A percentile compares a stretch with the other conserved stretches of the same genome.
phyloP scores from a whole-genome alignment of 2,888 invertebrate genomes.

The Agrotis ipsilon region DNA sequence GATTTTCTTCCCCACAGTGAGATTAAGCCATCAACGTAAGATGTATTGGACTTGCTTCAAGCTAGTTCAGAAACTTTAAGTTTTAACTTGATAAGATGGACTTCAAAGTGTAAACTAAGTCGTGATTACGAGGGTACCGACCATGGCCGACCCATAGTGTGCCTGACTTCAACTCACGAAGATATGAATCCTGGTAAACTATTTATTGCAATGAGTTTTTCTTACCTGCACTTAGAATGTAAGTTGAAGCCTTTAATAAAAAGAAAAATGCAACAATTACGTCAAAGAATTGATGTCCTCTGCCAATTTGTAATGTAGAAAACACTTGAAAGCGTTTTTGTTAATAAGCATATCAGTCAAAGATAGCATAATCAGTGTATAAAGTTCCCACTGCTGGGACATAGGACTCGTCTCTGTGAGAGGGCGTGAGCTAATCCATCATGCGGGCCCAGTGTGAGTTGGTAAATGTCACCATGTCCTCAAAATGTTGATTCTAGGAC shows the following conservation, averaged over 20 bases:
- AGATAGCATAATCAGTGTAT: no score
- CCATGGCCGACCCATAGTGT: slow-evolving; percentile 13
- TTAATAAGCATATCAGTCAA: no score
- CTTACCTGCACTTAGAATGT: background rate
- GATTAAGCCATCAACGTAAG: slow-evolving; percentile 59
- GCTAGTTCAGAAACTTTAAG: slow-evolving; percentile 51
- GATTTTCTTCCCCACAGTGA: slow-evolving; percentile 44
- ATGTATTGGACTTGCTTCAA: slow-evolving; percentile 57
- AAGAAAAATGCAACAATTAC: background rate
- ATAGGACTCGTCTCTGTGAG: no score
- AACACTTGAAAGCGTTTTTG: no score
- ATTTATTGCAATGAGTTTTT: slow-evolving; percentile 31
- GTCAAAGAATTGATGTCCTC: no score
- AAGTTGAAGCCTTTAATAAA: background rate
- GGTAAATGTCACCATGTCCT: no score
- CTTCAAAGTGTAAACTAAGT: slow-evolving; percentile 49
- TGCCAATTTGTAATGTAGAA: no score
- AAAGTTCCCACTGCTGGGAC: no score
- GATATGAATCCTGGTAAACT: slow-evolving; percentile 43
- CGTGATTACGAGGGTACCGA: slow-evolving; percentile 52
- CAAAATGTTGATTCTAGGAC: no score
- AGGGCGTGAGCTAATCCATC: no score
- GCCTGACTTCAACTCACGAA: slow-evolving; percentile 50
- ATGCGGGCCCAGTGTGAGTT: no score
- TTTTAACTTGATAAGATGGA: slow-evolving; percentile 59